Base-by-base conservation (phyloP, 2,888 invertebrate genomes). In the Xestia sexstrigata region DNA sequence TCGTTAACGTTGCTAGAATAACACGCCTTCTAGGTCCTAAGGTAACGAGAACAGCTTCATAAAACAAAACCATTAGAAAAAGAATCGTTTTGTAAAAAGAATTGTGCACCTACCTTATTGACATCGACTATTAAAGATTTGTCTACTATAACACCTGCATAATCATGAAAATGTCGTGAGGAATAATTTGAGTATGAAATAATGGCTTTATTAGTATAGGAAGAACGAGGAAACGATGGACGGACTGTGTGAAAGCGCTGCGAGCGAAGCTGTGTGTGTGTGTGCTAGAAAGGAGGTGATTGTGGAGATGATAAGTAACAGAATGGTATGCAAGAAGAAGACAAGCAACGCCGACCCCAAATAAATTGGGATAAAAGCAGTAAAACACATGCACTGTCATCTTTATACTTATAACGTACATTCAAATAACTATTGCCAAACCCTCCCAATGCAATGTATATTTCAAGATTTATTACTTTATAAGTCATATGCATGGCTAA, bases 401-500 rank as follows among this genome's bases (percentile, higher is more conserved):
- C 20, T 60, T 15, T 66, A 15, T 9, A 17, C 26, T 17, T 70
- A 75, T 42, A 45, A 78, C 4, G 23, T n/a, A 9, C 15, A 65
- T 76, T 15, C 9, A 63, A 62, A 23, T 23, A 45, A 58, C 15
- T 15, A 23, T 11, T 45, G 17, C 8, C 20, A 67, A 83, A 52
- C 23, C 42, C 23, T 62, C 30, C 30, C 23, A 80, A 62, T 15
- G 35, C 2, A 45, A 58, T 23, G 63, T 47, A 71, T 47, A 72
- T 72, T 70, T 75, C 39, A n/a, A 84, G 69, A 76, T 79, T 70
- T 66, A 87, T 82, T 74, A 72, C 70, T 49, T 73, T 60, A n/a
- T n/a, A n/a, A 67, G 68, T 73, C 79, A 75, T 78, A 86, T 79
- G 63, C 79, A 82, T 82, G 49, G 49, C 79, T 80, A 86, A 81